Evolutionary conservation across 2,113 vertebrate genomes (phyloP), one percentile per base, ranked within the genome.

Genomic region (Hippolais icterina): DNA sequence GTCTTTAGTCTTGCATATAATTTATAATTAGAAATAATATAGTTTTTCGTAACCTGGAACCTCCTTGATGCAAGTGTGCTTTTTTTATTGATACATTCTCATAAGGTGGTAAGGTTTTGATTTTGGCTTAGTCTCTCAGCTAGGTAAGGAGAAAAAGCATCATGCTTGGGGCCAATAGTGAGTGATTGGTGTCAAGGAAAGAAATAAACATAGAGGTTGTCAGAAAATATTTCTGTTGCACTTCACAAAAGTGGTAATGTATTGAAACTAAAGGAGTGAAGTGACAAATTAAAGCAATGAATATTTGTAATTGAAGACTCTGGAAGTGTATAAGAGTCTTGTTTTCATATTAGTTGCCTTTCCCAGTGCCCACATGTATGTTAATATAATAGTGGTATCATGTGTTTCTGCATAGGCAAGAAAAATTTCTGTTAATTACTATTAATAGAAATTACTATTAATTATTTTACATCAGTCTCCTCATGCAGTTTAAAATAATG

Each of bases 121-220:
- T 64, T 87, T 66, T 52, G 15, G 7, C 24, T 33, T 27, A 1
- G 18, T 68, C 14, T 84, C 7, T 46, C 1, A 6, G 24, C 6
- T 35, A 56, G 13, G 6, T 44, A 52, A 87, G 19, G 56, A 76
- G 12, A 25, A 61, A 77, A 69, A 52, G 1, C 33, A 35, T 24
- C 11, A 0, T 11, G 25, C 20, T 66, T 0, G 0, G 25, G 81
- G 15, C 35, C 20, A 35, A 29, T 15, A 42, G 23, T 12, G 19
- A 64, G 18, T 31, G 50, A 29, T 9, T 81, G 22, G 22, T 50
- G 18, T 71, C 53, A 68, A 79, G 19, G 15, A 19, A 71, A 68
- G 22, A 79, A 68, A 68, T 24, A 1, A 85, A 24, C 6, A 5
- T 7, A 12, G 2, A 33, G 9, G 3, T 66, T 72, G 49, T 65